These are phyloP conservation scores for Ischnus inquisitorius DNA, from an alignment of 2,888 invertebrate species.

Conservation along the genomic window DNA sequence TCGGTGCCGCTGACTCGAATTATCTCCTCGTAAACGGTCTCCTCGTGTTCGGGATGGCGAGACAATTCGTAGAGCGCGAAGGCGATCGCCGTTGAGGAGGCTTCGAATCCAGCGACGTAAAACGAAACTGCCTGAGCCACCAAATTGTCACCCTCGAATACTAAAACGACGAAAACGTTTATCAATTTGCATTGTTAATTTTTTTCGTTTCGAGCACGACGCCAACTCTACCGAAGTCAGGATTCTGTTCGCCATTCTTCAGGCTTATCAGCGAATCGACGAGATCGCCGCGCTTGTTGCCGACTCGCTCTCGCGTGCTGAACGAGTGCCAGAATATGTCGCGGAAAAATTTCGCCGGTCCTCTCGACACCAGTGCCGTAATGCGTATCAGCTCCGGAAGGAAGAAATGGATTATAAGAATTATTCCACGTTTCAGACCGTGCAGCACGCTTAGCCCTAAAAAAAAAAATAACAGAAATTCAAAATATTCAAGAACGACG, in stretches of 20 bases:
- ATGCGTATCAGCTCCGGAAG: constrained; percentile 74
- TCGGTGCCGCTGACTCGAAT: constrained; percentile 39
- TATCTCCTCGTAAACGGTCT: constrained; percentile 72
- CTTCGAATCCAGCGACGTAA: constrained; percentile 79
- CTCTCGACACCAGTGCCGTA: constrained; percentile 71
- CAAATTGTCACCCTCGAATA: constrained; percentile 78
- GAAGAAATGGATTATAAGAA: constrained; percentile 75
- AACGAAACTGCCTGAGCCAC: constrained; percentile 77
- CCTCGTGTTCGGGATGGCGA: constrained; percentile 72
- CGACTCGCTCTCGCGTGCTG: constrained; percentile 72
- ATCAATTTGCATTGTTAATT: background rate
- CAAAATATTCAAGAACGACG: background rate
- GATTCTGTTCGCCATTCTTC: constrained; percentile 76
- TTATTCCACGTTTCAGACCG: constrained; percentile 73
- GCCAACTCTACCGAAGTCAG: constrained; percentile 73
- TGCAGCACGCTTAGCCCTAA: constrained; percentile 74
- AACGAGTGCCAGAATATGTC: constrained; percentile 77
- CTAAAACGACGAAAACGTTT: constrained; percentile 56
- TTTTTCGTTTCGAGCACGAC: background rate
- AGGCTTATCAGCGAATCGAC: constrained; percentile 76
- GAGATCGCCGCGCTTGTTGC: constrained; percentile 75
- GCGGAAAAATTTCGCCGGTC: constrained; percentile 76
- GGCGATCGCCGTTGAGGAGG: constrained; percentile 75
- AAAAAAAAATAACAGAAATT: constrained; percentile 7
- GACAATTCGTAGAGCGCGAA: constrained; percentile 77